These are phyloP conservation scores for Potamilus streckersoni DNA, from an alignment of 1,140 invertebrate genomes.

Conservation along the genomic window DNA sequence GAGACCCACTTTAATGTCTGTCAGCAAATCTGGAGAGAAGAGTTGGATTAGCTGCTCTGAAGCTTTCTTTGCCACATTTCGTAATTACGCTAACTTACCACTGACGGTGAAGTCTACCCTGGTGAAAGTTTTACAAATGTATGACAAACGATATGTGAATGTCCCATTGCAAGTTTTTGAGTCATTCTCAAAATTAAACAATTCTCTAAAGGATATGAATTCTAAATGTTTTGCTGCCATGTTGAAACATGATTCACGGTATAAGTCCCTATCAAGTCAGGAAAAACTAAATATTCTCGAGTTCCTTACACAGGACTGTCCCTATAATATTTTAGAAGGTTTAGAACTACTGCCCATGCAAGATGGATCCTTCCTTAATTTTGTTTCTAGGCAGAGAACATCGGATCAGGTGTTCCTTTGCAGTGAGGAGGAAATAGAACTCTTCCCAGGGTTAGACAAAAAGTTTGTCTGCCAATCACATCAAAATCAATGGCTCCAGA, in stretches of 20 bases:
- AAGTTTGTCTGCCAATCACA: background rate
- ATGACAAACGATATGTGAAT: no score
- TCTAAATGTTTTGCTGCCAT: no score
- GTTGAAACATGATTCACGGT: no score
- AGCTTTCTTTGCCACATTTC: conserved; percentile 19
- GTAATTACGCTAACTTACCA: background rate
- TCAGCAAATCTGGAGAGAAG: background rate
- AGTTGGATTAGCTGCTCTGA: conserved; percentile 13
- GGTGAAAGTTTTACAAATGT: no score
- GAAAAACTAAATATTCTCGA: background rate
- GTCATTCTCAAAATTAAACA: no score
- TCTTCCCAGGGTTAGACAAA: background rate
- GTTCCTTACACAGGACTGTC: background rate
- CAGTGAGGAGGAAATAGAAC: background rate
- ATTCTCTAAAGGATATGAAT: no score
- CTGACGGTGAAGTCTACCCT: no score
- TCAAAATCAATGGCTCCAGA: background rate
- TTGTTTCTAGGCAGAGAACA: background rate
- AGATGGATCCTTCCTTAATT: background rate
- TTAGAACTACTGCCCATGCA: background rate
- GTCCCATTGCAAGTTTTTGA: no score
- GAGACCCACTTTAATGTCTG: background rate
- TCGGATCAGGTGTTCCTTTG: background rate
- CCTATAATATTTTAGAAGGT: background rate
- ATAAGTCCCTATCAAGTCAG: no score